Evolutionary conservation across 2,113 vertebrate species (phyloP), one percentile per base, ranked within the genome.

Genomic region (Camelus dromedarius): DNA sequence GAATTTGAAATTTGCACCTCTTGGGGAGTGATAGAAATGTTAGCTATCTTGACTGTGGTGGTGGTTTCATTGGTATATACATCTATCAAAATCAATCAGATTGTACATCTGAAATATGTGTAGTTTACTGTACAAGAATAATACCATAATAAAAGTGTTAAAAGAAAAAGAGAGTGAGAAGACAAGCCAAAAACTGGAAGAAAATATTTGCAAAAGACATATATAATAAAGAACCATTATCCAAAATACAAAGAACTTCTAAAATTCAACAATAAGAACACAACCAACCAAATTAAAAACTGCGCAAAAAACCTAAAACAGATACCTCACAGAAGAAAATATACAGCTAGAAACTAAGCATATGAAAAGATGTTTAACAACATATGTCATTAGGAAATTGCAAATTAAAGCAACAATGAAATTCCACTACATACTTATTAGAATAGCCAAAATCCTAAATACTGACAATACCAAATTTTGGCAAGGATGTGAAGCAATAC

Each of bases 261-360:
- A n/a, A 89, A 75, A 94, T 58, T 35, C 58, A 83, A 60, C 58
- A 83, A 60, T 52, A 83, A 60, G 56, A 81, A 95, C 82, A 89
- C 19, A 35, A 88, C 92, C 26, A 69, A 60, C 6, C n/a, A 42
- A 54, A 89, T 64, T 83, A 28, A 70, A 83, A 89, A 66, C 42
- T 46, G 32, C 28, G 35, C 35, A 35, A 35, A 52, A 82, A 81
- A 38, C 0, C 16, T 12, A 81, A 70, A 82, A 73, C 5, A 46
- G 60, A 89, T 30, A 84, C 35, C 54, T 76, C 35, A 77, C 52
- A 64, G 70, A 89, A 69, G 42, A 89, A 89, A 35, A 77, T 79
- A 79, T 10, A 35, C 18, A 89, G 48, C 30, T 56, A 28, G n/a
- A 42, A 89, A 75, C 64, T 42, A 62, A 56, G 35, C 48, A 75